phyloP scores from a whole-genome alignment of 2,113 vertebrate species.

The Oncorhynchus nerka region DNA sequence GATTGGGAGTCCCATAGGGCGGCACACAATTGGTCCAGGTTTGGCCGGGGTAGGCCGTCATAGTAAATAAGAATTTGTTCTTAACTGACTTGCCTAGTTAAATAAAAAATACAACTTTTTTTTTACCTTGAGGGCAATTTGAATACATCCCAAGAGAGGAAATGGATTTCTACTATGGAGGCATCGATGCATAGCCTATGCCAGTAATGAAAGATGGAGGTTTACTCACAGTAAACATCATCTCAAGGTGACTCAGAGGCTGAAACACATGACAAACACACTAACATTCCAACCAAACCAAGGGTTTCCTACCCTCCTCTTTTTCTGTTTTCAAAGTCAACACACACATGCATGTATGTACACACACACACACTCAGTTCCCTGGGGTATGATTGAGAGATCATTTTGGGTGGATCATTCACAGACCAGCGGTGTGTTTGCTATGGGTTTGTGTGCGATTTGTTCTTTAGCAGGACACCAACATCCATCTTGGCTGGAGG shows the following conservation, averaged over 20 bases:
- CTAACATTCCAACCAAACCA: neutral
- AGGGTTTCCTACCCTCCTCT: too few species aligned
- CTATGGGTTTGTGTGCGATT: neutral
- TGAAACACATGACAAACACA: neutral
- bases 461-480: neutral
- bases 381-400: neutral
- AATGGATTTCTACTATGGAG: neutral
- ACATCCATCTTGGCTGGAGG: neutral
- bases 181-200: neutral
- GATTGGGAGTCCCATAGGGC: too few species aligned
- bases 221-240: neutral
- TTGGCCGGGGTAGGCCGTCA: too few species aligned
- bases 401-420: neutral
- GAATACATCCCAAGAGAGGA: slow-evolving; percentile 3
- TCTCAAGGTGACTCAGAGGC: neutral
- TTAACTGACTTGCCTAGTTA: too few species aligned
- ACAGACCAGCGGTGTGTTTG: neutral
- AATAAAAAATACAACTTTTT: too few species aligned
- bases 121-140: neutral
- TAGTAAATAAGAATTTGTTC: too few species aligned
- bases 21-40: too few species aligned
- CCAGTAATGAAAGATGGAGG: neutral
- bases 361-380: neutral
- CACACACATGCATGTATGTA: neutral
- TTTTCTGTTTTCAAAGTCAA: neutral